Evolutionary conservation across 2,113 vertebrate genomes (phyloP).

Genomic region (Dryoscopus gambensis): DNA sequence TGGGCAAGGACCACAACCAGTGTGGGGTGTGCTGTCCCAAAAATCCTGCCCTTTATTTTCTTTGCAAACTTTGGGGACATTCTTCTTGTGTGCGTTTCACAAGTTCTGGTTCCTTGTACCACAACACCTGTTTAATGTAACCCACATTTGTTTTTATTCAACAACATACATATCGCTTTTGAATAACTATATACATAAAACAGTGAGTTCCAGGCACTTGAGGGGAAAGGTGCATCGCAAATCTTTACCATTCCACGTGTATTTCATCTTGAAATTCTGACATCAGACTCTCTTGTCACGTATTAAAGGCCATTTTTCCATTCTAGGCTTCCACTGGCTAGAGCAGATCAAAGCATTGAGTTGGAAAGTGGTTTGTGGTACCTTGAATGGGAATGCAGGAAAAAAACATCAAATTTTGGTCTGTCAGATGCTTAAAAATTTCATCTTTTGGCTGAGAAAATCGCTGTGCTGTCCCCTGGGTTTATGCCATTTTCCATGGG

Average conservation of each 20-base stretch:
- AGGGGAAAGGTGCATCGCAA: not conserved
- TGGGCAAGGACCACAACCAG: not conserved
- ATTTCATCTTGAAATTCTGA: not conserved
- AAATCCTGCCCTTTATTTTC: not conserved
- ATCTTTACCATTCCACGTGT: fast-evolving
- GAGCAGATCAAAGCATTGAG: not conserved
- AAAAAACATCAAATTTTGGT: not conserved
- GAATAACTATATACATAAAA: not conserved
- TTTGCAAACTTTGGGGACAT: not conserved
- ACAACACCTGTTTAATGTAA: not conserved
- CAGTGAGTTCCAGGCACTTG: not conserved
- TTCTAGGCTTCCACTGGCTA: not conserved
- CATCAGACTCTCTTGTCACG: not conserved
- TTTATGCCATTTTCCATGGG: not conserved
- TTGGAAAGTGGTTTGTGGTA: not conserved
- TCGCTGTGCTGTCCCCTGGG: not conserved
- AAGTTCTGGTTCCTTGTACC: not conserved
- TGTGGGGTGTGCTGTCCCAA: not conserved
- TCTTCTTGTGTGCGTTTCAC: not conserved
- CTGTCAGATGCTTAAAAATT: not conserved
- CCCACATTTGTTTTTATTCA: not conserved
- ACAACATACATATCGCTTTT: not conserved
- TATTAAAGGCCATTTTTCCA: not conserved
- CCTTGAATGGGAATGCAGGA: not conserved
- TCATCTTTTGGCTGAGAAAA: not conserved